phyloP scores from a whole-genome alignment of 2,888 invertebrate species.

The Crocallis elinguaria region DNA sequence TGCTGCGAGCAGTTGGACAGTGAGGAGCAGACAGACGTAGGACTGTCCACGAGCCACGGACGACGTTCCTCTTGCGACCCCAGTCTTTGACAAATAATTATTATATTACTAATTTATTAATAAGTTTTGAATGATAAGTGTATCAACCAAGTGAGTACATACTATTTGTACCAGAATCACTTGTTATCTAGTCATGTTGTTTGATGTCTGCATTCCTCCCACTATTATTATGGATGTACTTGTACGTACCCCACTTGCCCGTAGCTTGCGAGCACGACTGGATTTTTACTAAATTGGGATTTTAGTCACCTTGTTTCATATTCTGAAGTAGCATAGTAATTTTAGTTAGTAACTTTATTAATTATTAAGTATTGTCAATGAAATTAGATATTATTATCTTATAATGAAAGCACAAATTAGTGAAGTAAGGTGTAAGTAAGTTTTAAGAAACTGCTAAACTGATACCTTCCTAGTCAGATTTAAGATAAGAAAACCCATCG shows the following conservation, averaged over 20 bases:
- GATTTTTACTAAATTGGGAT: background rate
- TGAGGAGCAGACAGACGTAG: too few species aligned
- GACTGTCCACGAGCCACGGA: too few species aligned
- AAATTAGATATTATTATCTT: background rate
- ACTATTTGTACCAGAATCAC: conserved; percentile 11
- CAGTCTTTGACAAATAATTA: background rate
- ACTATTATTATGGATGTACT: background rate
- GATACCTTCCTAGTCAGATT: too few species aligned
- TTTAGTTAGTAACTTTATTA: background rate
- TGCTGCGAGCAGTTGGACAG: too few species aligned
- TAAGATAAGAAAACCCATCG: too few species aligned
- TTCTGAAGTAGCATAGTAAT: too few species aligned
- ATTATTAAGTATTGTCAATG: background rate
- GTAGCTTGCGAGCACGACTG: conserved; percentile 3
- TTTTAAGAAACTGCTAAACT: too few species aligned
- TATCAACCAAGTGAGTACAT: background rate
- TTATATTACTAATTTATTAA: conserved; percentile 1
- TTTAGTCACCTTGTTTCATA: too few species aligned
- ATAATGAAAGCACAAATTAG: conserved; percentile 19
- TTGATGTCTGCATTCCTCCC: background rate
- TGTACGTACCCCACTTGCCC: too few species aligned
- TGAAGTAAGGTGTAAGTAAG: conserved; percentile 1
- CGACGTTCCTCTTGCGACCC: conserved; percentile 1
- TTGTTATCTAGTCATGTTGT: conserved; percentile 24
- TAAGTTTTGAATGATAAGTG: background rate